These are phyloP conservation scores for Dolichotis patagonum DNA, from an alignment of 2,113 vertebrate genomes.

Conservation along the genomic window DNA sequence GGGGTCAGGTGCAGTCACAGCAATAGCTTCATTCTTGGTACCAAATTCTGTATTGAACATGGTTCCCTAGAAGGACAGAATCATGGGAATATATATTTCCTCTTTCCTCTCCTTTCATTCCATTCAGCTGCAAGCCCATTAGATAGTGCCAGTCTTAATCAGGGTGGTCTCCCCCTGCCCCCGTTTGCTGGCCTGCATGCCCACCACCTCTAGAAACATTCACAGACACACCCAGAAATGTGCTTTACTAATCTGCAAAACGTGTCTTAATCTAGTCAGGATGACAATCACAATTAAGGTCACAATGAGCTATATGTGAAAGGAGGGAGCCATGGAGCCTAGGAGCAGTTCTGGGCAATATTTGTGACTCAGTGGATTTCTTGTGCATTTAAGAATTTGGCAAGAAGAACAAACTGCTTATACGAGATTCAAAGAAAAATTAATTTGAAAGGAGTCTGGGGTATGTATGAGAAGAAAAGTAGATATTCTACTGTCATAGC, in stretches of 20 bases:
- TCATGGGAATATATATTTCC: background rate
- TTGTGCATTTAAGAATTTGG: slow-evolving; percentile 6
- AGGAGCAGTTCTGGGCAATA: background rate
- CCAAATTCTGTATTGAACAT: background rate
- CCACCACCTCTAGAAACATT: background rate
- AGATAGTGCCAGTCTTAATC: background rate
- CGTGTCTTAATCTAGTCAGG: background rate
- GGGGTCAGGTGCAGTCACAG: background rate
- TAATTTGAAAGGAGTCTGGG: background rate
- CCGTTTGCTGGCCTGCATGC: background rate
- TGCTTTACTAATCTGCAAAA: background rate
- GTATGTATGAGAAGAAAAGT: background rate
- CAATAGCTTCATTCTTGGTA: background rate
- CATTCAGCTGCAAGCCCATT: background rate
- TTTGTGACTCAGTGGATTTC: background rate
- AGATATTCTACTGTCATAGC: background rate
- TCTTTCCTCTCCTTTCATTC: background rate
- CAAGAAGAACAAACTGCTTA: background rate
- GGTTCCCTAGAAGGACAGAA: background rate
- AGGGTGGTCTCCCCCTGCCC: background rate
- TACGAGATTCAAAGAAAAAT: slow-evolving; percentile 24
- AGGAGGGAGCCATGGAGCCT: background rate
- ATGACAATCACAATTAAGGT: background rate
- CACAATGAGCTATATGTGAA: background rate
- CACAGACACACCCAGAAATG: background rate